Evolutionary conservation across 2,113 vertebrate genomes (phyloP), one percentile per base, ranked within the genome.

Genomic region (Tetrax tetrax): DNA sequence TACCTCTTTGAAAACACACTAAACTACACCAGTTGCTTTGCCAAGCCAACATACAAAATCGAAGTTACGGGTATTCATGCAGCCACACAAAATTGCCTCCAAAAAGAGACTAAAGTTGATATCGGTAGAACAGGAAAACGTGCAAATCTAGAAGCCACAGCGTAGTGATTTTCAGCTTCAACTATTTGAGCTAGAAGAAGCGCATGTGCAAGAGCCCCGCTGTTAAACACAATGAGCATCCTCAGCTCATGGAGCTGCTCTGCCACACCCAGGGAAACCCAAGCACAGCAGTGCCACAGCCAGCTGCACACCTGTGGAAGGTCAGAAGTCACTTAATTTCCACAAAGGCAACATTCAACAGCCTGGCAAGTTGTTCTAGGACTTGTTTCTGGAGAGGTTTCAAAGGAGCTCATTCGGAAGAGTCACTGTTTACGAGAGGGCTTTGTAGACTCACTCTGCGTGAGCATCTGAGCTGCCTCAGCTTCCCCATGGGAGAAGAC

Each of bases 381-480:
- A 98, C 98, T 98, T 98, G 97, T 97, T 98, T 98, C 98, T 98
- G 97, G 95, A 91, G 95, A 98, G n/a, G 31, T 65, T 70, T 64
- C 89, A 54, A 53, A 74, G 43, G 2, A 59, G 43, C 22, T 41
- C 7, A 11, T 79, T 79, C n/a, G 48, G 43, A 83, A 75, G 4
- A 64, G 56, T 43, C 56, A 47, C 22, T 0, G 1, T 33, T 59
- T 13, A 59, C 21, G 25, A 63, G 14, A 63, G 29, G 33, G 19
- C 43, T 80, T 47, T 60, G 41, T 75, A 47, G 82, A 18, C 51
- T 41, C 12, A 8, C 25, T 64, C 75, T 43, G 31, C 43, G 20
- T 4, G 20, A 65, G 50, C 56, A 27, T 23, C 31, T 22, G 8
- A 41, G 37, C 48, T 61, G 41, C 65, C 60, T 43, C 41, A 56